Evolutionary conservation across 2,113 vertebrate genomes (phyloP), one percentile per base, ranked within the genome.

Genomic region (Megaleporinus macrocephalus): DNA sequence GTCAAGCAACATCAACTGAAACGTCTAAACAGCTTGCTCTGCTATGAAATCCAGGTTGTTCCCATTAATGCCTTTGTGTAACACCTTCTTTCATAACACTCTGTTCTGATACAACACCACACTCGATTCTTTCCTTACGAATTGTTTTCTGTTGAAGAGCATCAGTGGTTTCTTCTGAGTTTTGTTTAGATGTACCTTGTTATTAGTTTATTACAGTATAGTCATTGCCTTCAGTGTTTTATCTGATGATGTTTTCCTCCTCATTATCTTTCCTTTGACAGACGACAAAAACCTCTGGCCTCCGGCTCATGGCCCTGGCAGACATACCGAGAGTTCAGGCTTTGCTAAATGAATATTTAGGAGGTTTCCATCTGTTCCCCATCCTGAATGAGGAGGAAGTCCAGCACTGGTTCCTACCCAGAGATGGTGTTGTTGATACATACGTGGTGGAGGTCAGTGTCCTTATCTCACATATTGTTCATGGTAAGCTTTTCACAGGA

Each of bases 331-430:
- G 88, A 0, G 92, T 96, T 79, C 95, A 93, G 78, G 88, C 90
- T 78, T 94, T 99, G 22, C 90, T 99, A 74, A 90, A 87, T 0
- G 86, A 90, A 57, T 94, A 96, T 90, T 90, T 96, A 86, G 85
- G 90, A 89, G 95, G 93, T 87, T 98, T 97, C 84, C 89, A 96
- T 86, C 93, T 99, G 89, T 94, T 91, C 0, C 94, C 95, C 0
- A 70, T 94, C 85, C 93, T 96, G 94, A 96, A 91, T 79, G 72
- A 75, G 51, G 93, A 96, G 85, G 96, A 99, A 88, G 94, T 97
- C 79, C 93, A 96, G 74, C 97, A 99, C 92, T 99, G 96, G 96
- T 93, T 97, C 73, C 84, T 97, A 80, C 97, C 97, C 44, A 95
- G 94, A 91, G 94, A 97, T 89, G 94, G 94, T 29, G 96, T 98